Conservation (phyloP, 1,140 invertebrate genomes). For the Dufourea novaeangliae region DNA sequence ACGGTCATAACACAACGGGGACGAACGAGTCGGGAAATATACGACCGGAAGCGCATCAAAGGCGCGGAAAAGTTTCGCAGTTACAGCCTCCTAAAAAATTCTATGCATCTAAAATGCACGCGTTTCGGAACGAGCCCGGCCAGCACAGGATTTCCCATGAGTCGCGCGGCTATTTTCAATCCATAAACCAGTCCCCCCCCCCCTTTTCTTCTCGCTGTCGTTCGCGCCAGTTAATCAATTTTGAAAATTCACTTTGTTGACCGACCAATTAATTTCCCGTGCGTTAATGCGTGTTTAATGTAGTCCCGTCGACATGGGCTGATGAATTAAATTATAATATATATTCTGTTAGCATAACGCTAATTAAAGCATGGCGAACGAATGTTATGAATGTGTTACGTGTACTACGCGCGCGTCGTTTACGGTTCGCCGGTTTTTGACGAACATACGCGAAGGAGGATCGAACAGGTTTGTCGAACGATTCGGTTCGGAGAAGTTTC, state of each 20-base stretch:
- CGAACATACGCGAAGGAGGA: neutral
- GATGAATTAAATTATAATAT: neutral
- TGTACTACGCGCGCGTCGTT: neutral
- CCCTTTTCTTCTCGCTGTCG: neutral
- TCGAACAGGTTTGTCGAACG: neutral
- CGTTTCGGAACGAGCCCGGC: constrained; percentile 20
- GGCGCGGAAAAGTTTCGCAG: constrained; percentile 30
- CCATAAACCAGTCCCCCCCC: constrained; percentile 12
- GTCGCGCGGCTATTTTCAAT: constrained; percentile 29
- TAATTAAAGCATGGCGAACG: neutral
- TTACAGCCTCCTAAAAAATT: constrained; percentile 59
- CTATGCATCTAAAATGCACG: constrained; percentile 63
- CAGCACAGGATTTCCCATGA: constrained; percentile 56
- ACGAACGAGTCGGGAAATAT: neutral
- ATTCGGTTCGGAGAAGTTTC: neutral
- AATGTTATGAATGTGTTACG: neutral
- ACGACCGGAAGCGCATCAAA: constrained; percentile 18
- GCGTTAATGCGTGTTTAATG: neutral
- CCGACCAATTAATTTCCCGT: neutral
- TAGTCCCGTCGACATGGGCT: neutral
- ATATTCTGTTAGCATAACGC: neutral
- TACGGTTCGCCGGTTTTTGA: neutral
- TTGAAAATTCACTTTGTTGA: neutral
- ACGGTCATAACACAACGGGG: neutral
- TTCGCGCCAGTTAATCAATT: neutral